Conservation (phyloP, 1,140 invertebrate species). For the Mamestra configurata region DNA sequence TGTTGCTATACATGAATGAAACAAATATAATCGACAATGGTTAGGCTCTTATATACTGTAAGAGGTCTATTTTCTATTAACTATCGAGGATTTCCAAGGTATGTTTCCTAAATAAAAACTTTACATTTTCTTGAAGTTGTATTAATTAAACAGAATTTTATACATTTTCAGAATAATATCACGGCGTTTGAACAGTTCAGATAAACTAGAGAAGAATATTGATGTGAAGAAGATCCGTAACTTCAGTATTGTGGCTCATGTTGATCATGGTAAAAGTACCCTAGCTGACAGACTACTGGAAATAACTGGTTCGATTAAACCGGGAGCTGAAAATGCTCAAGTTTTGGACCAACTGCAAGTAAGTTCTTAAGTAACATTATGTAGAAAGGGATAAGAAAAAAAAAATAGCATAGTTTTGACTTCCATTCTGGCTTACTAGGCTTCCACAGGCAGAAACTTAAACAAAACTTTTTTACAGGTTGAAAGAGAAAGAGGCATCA, state of each 20-base stretch:
- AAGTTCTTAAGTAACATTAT: conserved; percentile 24
- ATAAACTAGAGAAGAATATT: conserved; percentile 54
- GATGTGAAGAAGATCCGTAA: conserved; percentile 93
- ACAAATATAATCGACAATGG: conserved; percentile 34
- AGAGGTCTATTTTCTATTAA: conserved; percentile 18
- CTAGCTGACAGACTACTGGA: conserved; percentile 97
- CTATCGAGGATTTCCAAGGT: conserved; percentile 27
- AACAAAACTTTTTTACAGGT: conserved; percentile 89
- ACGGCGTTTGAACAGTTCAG: conserved; percentile 66
- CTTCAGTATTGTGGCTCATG: conserved; percentile 99
- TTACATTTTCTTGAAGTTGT: background rate
- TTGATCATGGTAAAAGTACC: conserved; percentile 99
- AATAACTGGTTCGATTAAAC: conserved; percentile 94
- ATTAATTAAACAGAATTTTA: background rate
- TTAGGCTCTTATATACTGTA: conserved; percentile 14
- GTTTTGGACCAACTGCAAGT: conserved; percentile 94
- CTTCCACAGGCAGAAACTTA: background rate
- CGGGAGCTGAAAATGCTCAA: conserved; percentile 92
- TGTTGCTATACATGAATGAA: background rate
- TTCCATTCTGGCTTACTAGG: too few species aligned
- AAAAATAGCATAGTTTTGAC: too few species aligned
- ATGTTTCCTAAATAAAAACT: background rate
- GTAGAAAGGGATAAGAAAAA: too few species aligned
- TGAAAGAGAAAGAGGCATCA: conserved; percentile 98
- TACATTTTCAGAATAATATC: conserved; percentile 46